Conservation (phyloP, 1,140 invertebrate species). For the Venustaconcha ellipsiformis region DNA sequence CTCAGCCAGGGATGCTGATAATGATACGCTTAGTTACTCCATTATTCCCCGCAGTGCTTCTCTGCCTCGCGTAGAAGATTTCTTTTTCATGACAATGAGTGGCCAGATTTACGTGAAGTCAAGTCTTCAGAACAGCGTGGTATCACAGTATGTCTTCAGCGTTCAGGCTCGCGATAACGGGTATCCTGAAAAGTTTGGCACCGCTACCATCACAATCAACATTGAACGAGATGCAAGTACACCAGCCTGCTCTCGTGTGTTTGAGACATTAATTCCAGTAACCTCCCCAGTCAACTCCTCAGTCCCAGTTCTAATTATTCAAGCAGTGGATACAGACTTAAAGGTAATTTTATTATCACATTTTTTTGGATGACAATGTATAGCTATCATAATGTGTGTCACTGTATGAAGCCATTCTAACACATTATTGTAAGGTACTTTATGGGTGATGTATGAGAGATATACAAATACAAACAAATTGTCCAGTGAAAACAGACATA, state of each 20-base stretch:
- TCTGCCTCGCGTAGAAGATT: slow-evolving; percentile 17
- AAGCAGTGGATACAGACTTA: slow-evolving; percentile 43
- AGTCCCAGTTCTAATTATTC: slow-evolving; percentile 30
- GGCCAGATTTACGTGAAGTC: slow-evolving; percentile 40
- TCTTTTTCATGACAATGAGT: slow-evolving; percentile 44
- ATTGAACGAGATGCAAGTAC: slow-evolving; percentile 32
- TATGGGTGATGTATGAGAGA: too few relatives aligned
- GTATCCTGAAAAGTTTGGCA: slow-evolving; percentile 39
- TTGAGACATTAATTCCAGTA: slow-evolving; percentile 31
- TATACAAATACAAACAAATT: too few relatives aligned
- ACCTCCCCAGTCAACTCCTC: slow-evolving; percentile 23
- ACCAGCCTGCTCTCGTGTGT: slow-evolving; percentile 17
- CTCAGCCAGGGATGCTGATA: slow-evolving; percentile 51
- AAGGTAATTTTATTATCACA: slow-evolving; percentile 28
- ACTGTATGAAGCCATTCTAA: too few relatives aligned
- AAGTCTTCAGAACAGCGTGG: slow-evolving; percentile 23
- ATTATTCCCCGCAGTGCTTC: background rate
- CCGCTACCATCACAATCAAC: slow-evolving; percentile 19
- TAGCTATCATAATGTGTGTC: background rate
- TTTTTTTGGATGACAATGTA: background rate
- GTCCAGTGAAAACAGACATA: too few relatives aligned
- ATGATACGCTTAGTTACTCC: slow-evolving; percentile 22
- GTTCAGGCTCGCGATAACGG: slow-evolving; percentile 31
- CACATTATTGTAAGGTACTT: too few relatives aligned
- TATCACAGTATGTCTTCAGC: slow-evolving; percentile 33